Evolutionary conservation across 2,113 vertebrate species (phyloP), one percentile per base, ranked within the genome.

Genomic region (Sinocyclocheilus grahami): DNA sequence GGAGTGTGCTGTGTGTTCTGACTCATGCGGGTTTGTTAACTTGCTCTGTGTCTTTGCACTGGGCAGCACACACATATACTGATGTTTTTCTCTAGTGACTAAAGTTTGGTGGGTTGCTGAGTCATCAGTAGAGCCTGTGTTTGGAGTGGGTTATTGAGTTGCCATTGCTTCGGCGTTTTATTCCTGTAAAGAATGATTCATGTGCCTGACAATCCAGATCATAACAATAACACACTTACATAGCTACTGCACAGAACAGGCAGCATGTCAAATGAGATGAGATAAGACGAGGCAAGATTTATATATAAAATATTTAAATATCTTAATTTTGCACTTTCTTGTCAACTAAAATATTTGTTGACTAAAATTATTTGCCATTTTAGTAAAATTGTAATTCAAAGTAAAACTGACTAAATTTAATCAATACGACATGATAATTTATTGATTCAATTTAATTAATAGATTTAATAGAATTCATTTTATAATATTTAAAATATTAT

Each of bases 101-200:
- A 60, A 63, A 30, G 79, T 67, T 82, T 46, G 13, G 14, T 39
- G 46, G 46, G 78, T 51, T 77, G 74, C 74, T 67, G 60, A 82
- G 79, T 82, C 79, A 82, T 82, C 77, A 60, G 30, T 63, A 5
- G 76, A 79, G 53, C 27, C 27, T 13, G 20, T 39, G 37, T 63
- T 63, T 63, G 58, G 22, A 63, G 33, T 62, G 6, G 12, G 60
- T 58, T 79, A 24, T 65, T 30, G 79, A 51, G 39, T 16, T 82
- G 60, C 79, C 27, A 7, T 62, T 62, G 33, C 30, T 22, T n/a
- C 39, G 11, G 11, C 0, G 6, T 81, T 65, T 65, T 22, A 81
- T 82, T 82, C 39, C 60, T 48, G 79, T 82, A 67, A 82, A 9
- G 7, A 81, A 62, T 82, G 60, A 82, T 65, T 82, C 55, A 65